Base-by-base conservation (phyloP, 2,797 vertebrate genomes). In the Myotis findleyi region DNA sequence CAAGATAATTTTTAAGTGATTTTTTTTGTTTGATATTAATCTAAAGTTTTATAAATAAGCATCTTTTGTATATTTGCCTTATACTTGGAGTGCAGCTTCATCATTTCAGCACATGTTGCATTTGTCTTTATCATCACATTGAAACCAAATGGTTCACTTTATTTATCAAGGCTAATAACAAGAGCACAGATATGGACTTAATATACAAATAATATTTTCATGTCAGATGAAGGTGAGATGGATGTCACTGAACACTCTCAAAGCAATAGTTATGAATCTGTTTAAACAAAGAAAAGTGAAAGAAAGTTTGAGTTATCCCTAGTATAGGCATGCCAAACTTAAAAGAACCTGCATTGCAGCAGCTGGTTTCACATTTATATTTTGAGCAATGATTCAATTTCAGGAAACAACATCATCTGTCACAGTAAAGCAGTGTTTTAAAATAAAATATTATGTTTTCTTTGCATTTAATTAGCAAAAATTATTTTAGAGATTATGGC, bases 371-470 rank as follows among this genome's bases (percentile, higher is more conserved):
- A 57, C 72, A 79, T 95, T 87, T 84, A 80, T 77, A 91, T 80
- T 93, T 92, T 93, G 84, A 97, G 85, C 79, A 83, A 72, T 94
- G 66, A 84, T 87, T 89, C 68, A 68, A 6, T 89, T 94, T 93
- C 44, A 87, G 76, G 79, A 96, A 96, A 57, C 23, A 82, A 59
- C 21, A 94, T 95, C 75, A 77, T 89, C 76, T 89, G 76, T 94
- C 81, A 80, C 27, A 89, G 27, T 25, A 62, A 87, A 82, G 17
- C 20, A 59, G 33, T 71, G 38, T 89, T 96, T 94, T 95, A n/a
- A 75, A 87, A 72, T 91, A 83, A 66, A 93, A 82, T 30, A 18
- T n/a, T 64, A 33, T 90, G 47, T 73, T 91, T 69, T 82, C 21
- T 92, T 90, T 92, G 69, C 55, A 86, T 86, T 62, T 88, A 44